phyloP scores from a whole-genome alignment of 1,140 invertebrate genomes.

The Dendrolimus punctatus region DNA sequence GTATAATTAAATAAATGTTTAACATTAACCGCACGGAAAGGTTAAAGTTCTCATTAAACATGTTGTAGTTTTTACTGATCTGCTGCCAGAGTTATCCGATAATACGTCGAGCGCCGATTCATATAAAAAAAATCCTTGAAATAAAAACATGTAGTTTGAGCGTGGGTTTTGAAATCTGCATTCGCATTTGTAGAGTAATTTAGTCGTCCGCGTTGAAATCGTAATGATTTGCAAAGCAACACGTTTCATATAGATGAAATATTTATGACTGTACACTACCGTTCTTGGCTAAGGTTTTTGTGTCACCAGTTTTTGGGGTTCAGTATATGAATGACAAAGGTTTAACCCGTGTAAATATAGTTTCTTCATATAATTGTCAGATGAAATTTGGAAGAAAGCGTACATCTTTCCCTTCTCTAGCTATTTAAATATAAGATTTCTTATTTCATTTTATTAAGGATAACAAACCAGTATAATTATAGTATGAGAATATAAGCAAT shows the following conservation, averaged over 20 bases:
- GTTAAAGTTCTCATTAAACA: constrained; percentile 40
- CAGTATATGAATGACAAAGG: no score
- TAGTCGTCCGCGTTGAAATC: constrained; percentile 24
- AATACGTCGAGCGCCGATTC: constrained; percentile 20
- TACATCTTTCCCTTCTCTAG: no score
- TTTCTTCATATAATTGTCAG: not conserved
- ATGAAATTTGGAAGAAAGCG: no score
- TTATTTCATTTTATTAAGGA: no score
- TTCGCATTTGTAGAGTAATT: constrained; percentile 17
- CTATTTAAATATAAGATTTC: no score
- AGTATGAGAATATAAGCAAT: no score
- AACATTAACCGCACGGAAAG: constrained; percentile 12
- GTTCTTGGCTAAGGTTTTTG: constrained; percentile 7
- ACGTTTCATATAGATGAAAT: constrained; percentile 4
- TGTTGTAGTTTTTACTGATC: constrained; percentile 34
- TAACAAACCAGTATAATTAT: no score
- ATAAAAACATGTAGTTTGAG: constrained; percentile 19
- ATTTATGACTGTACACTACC: constrained; percentile 14
- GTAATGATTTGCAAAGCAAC: constrained; percentile 18
- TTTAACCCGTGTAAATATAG: not conserved
- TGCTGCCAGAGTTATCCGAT: constrained; percentile 31
- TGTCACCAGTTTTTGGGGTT: constrained; percentile 12
- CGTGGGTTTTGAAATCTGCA: constrained; percentile 32
- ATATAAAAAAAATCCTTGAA: constrained; percentile 30
- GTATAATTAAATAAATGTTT: not conserved